Percentiles rank a stretch among this genome's conserved stretches.
phyloP scores from a whole-genome alignment of 2,113 vertebrate genomes.

The Amphiprion percula region DNA sequence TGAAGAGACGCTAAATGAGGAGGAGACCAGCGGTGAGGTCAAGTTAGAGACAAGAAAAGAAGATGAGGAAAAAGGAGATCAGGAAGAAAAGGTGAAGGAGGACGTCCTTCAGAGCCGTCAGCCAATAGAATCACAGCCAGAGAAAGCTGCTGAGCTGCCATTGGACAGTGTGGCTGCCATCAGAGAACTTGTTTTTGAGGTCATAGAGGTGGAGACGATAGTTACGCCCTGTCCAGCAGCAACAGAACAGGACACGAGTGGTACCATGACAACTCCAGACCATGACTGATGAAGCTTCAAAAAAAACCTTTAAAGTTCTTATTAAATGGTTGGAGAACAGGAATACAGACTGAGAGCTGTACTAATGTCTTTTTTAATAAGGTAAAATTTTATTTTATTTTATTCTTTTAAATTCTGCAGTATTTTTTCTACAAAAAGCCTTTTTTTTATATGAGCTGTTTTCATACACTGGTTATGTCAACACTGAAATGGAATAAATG shows the following conservation, averaged over 20 bases:
- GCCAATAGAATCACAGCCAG: constrained; percentile 7
- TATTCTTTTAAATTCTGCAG: background rate
- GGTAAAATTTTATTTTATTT: background rate
- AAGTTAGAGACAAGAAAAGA: constrained; percentile 1
- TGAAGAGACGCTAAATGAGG: background rate
- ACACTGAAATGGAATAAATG: background rate
- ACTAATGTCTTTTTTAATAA: background rate
- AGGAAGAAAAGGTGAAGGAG: background rate
- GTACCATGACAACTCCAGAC: background rate
- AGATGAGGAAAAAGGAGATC: constrained; percentile 9
- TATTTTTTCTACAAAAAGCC: background rate
- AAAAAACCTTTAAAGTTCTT: background rate
- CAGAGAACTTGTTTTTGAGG: constrained; percentile 76
- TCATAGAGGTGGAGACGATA: constrained; percentile 70
- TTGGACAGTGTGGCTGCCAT: constrained; percentile 67
- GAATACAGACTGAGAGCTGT: background rate
- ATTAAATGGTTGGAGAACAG: background rate
- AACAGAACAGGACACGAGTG: constrained; percentile 18
- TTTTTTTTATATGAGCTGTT: background rate
- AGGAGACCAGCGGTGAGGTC: background rate
- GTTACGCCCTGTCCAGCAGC: constrained; percentile 42
- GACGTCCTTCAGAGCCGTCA: constrained; percentile 9
- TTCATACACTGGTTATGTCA: no score
- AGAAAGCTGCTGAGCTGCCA: constrained; percentile 14
- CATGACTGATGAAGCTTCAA: background rate